Conservation (phyloP, 1,140 invertebrate species). For the Potamilus streckersoni region DNA sequence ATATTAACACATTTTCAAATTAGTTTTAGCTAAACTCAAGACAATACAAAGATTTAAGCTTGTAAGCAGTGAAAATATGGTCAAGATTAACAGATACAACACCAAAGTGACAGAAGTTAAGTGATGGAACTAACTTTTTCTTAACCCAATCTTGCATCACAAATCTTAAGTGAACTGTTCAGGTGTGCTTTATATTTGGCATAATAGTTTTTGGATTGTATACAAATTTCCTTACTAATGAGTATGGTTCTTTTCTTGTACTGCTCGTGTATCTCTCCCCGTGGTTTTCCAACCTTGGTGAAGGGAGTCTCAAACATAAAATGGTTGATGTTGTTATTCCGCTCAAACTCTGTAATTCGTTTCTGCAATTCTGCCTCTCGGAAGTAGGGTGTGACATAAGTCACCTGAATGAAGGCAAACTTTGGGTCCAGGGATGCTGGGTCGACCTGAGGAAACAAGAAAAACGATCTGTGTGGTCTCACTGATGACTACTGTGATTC, state of each 20-base stretch:
- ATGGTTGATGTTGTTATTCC: slow-evolving; percentile 85
- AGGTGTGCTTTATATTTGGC: too few species aligned
- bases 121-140: too few species aligned
- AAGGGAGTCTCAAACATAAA: slow-evolving; percentile 96
- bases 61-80: too few species aligned
- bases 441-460: slow-evolving; percentile 76
- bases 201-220: too few species aligned
- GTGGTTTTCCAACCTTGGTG: slow-evolving; percentile 81
- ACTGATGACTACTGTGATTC: too few species aligned
- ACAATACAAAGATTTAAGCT: too few species aligned
- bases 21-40: too few species aligned
- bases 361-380: slow-evolving; percentile 75
- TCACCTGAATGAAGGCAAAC: slow-evolving; percentile 92
- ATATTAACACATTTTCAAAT: too few species aligned
- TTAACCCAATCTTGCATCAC: too few species aligned
- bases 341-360: slow-evolving; percentile 81
- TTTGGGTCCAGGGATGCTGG: slow-evolving; percentile 82
- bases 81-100: too few species aligned
- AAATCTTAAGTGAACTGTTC: too few species aligned
- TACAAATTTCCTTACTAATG: slow-evolving; percentile 66
- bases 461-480: neutral
- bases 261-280: slow-evolving; percentile 87
- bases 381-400: slow-evolving; percentile 85
- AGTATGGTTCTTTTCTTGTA: slow-evolving; percentile 88
- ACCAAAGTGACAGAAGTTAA: too few species aligned